Conservation (phyloP, 2,888 invertebrate genomes). For the Sarcophaga subvicina region DNA sequence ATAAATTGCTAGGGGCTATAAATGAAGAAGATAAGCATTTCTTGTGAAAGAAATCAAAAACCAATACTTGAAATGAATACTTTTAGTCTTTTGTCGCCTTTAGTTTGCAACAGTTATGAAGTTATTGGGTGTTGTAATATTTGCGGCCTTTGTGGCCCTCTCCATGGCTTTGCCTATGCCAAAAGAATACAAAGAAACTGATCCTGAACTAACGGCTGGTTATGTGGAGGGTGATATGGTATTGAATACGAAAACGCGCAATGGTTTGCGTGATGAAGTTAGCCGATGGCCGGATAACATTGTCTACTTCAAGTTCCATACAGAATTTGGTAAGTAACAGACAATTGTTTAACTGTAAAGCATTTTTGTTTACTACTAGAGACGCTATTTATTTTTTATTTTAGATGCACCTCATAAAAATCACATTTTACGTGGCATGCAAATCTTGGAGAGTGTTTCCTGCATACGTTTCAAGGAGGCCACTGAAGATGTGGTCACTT, state of each 20-base stretch:
- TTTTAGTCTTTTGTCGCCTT: constrained; percentile 11
- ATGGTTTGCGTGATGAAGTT: constrained; percentile 84
- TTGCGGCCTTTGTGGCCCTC: constrained; percentile 15
- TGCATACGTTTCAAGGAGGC: constrained; percentile 88
- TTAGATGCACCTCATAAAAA: constrained; percentile 83
- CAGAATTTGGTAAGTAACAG: constrained; percentile 71
- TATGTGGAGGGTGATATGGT: constrained; percentile 90
- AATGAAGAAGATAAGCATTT: not conserved
- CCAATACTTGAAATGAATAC: not conserved
- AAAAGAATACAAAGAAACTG: constrained; percentile 75
- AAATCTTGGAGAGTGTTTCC: constrained; percentile 87
- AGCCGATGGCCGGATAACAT: constrained; percentile 86
- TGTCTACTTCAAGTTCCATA: constrained; percentile 85
- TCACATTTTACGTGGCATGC: constrained; percentile 86
- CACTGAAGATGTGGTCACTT: constrained; percentile 77
- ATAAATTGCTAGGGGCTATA: constrained; percentile 21
- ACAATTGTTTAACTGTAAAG: not conserved
- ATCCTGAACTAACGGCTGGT: constrained; percentile 89
- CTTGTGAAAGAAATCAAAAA: not conserved
- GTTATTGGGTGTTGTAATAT: not conserved
- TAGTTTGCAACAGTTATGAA: constrained; percentile 41
- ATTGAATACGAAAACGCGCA: constrained; percentile 83
- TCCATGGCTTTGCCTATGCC: constrained; percentile 38
- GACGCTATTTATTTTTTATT: too few species aligned
- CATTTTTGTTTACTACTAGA: not conserved